Conservation (phyloP, 2,797 vertebrate genomes). For the Halcyon smyrnensis region DNA sequence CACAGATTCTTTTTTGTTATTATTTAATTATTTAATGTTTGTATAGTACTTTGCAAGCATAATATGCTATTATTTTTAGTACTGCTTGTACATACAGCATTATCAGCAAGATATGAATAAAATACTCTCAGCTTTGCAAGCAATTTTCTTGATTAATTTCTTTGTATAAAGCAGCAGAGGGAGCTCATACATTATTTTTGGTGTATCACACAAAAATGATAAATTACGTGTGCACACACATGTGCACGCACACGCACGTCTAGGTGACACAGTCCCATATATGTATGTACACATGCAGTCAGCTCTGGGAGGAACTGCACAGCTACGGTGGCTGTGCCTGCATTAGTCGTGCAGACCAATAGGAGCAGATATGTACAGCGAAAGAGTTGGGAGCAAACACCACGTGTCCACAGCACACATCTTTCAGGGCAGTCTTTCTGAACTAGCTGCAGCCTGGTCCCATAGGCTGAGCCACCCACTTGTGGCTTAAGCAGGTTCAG, state of each 20-base stretch:
- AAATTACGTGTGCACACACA: conserved; percentile 38
- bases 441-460: not conserved
- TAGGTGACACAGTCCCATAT: fast-evolving
- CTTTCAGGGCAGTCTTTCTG: not conserved
- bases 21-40: conserved; percentile 46
- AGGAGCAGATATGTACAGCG: conserved; percentile 55
- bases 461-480: not conserved
- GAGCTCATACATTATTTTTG: conserved; percentile 79
- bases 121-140: conserved; percentile 37
- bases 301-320: not conserved
- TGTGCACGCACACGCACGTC: not conserved
- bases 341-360: conserved; percentile 51
- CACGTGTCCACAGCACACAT: fast-evolving
- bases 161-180: conserved; percentile 76
- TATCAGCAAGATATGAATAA: conserved; percentile 58
- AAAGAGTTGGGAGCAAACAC: not conserved
- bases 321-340: conserved; percentile 26
- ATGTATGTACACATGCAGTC: not conserved
- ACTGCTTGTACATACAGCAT: not conserved
- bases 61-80: conserved; percentile 31
- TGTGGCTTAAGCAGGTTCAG: not conserved
- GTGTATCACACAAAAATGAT: conserved; percentile 48
- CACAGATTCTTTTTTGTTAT: not conserved
- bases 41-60: conserved; percentile 9
- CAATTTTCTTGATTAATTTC: conserved; percentile 74